These are phyloP conservation scores for Aratinga solstitialis DNA, from an alignment of 2,797 vertebrate genomes.

Conservation along the genomic window DNA sequence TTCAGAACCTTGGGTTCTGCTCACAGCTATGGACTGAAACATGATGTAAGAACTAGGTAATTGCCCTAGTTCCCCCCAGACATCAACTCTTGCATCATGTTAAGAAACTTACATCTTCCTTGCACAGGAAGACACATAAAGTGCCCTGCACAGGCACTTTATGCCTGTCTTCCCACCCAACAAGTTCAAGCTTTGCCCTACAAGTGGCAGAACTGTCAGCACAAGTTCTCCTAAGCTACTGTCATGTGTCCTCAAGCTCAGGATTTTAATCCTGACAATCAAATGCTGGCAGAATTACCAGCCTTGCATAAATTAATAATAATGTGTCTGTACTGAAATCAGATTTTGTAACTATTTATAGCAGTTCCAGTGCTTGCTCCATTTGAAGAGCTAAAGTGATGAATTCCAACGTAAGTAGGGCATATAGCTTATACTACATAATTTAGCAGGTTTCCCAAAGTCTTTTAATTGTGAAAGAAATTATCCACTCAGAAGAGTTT, in stretches of 20 bases:
- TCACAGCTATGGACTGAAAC: not conserved
- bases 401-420: not conserved
- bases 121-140: not conserved
- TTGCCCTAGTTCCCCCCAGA: not conserved
- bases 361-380: not conserved
- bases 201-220: not conserved
- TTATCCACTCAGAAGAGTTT: not conserved
- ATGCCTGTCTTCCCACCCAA: not conserved
- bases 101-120: not conserved
- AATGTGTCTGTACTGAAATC: not conserved
- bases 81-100: fast-evolving
- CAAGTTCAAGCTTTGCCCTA: not conserved
- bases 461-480: not conserved
- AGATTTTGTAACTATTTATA: not conserved
- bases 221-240: not conserved
- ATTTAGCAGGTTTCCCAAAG: not conserved
- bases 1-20: not conserved
- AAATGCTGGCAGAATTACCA: not conserved
- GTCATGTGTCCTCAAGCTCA: not conserved
- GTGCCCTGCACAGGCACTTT: not conserved
- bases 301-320: not conserved
- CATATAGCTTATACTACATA: not conserved
- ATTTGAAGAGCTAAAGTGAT: not conserved
- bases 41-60: not conserved
- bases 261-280: not conserved